A percentile compares a stretch with the other conserved stretches of the same genome.
Evolutionary conservation across 2,888 invertebrate species (phyloP).

Genomic region (Megalurothrips usitatus): DNA sequence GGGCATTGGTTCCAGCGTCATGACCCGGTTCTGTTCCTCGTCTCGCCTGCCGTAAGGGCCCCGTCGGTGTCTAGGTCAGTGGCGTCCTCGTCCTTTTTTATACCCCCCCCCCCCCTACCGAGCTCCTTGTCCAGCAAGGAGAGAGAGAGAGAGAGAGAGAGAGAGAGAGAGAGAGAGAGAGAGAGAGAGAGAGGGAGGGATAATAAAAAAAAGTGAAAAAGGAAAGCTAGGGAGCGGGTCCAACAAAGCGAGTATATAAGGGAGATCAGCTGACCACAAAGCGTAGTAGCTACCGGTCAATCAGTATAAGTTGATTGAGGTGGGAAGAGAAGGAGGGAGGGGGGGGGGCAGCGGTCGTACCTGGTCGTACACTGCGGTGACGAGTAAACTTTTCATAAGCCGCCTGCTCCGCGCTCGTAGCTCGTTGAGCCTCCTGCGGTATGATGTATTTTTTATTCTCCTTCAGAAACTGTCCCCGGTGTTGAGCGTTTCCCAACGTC

Average conservation of each 20-base stretch:
- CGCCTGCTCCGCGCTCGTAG: background rate
- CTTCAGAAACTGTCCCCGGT: no score
- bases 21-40: background rate
- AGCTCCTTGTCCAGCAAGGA: background rate
- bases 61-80: conserved; percentile 10
- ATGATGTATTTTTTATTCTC: no score
- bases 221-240: background rate
- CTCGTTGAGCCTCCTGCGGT: background rate
- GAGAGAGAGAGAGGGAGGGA: background rate
- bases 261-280: background rate
- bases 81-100: background rate
- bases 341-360: background rate
- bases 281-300: background rate
- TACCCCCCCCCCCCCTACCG: background rate
- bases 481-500: no score
- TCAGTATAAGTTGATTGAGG: background rate
- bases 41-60: background rate
- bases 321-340: no score
- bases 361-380: background rate
- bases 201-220: background rate
- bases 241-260: background rate
- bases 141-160: background rate
- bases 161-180: background rate
- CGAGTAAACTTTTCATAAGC: background rate
- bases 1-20: background rate